A percentile compares a stretch with the other conserved stretches of the same genome.
Conservation (phyloP, 2,888 invertebrate genomes). For the Lypha dubia region DNA sequence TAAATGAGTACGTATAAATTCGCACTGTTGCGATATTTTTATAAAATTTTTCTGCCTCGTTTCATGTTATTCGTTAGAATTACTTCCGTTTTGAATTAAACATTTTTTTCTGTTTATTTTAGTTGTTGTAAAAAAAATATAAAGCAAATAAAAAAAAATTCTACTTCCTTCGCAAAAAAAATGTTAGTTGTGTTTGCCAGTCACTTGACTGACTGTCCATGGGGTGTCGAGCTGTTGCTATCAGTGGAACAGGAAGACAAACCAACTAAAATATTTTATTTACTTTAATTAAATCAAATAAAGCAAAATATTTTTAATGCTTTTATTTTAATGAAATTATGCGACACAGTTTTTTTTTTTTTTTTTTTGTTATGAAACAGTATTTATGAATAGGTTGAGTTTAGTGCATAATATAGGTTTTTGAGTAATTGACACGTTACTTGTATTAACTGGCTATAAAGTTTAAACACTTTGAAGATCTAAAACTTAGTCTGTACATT, state of each 20-base stretch:
- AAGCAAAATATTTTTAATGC: background rate
- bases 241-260: background rate
- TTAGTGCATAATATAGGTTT: too few species aligned
- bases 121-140: constrained; percentile 60
- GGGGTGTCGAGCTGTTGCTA: constrained; percentile 27
- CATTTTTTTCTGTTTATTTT: constrained; percentile 4
- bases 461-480: too few species aligned
- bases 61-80: constrained; percentile 52
- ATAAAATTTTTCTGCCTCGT: constrained; percentile 31
- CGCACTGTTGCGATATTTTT: constrained; percentile 55
- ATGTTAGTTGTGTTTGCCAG: constrained; percentile 36
- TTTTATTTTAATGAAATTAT: constrained; percentile 35
- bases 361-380: background rate
- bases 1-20: too few species aligned
- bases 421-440: too few species aligned
- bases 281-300: constrained; percentile 25
- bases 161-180: constrained; percentile 30
- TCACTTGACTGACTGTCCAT: constrained; percentile 19
- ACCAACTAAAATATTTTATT: constrained; percentile 27
- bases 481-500: too few species aligned
- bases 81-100: constrained; percentile 57
- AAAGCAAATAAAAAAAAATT: too few species aligned
- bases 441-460: too few species aligned
- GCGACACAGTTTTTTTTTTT: too few species aligned
- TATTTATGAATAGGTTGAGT: background rate